A percentile compares a stretch with the other conserved stretches of the same genome.
phyloP scores from a whole-genome alignment of 2,797 vertebrate species.

The Meda fulgida region DNA sequence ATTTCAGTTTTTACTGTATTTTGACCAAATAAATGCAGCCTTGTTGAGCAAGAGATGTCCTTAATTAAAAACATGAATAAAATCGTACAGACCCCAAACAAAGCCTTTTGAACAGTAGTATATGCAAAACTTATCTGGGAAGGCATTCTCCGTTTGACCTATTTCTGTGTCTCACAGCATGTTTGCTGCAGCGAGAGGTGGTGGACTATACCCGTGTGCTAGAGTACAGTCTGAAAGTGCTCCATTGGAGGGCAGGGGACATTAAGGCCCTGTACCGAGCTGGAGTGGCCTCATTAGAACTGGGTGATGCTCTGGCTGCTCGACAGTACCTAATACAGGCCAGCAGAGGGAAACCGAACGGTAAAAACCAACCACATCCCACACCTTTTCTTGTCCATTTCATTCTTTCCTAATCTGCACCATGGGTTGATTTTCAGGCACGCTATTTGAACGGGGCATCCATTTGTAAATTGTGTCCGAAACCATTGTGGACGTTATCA shows the following conservation, averaged over 20 bases:
- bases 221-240: conserved; percentile 87
- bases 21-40: not conserved
- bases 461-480: too few species aligned
- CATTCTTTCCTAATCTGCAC: not conserved
- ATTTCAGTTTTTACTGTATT: not conserved
- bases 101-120: not conserved
- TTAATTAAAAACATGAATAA: not conserved
- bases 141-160: not conserved
- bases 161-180: conserved; percentile 74
- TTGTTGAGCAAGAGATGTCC: not conserved
- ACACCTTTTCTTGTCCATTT: not conserved
- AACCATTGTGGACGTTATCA: too few species aligned
- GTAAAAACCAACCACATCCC: conserved; percentile 68
- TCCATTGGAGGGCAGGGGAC: conserved; percentile 81
- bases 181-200: conserved; percentile 84
- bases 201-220: conserved; percentile 85
- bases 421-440: not conserved
- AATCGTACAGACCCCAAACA: not conserved
- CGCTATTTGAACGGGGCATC: not conserved
- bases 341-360: conserved; percentile 82
- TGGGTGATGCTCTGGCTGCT: conserved; percentile 83
- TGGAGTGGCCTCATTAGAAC: conserved; percentile 85
- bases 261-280: conserved; percentile 89
- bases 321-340: conserved; percentile 82
- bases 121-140: not conserved